Conservation (phyloP, 2,888 invertebrate genomes). For the Gari tellinella region DNA sequence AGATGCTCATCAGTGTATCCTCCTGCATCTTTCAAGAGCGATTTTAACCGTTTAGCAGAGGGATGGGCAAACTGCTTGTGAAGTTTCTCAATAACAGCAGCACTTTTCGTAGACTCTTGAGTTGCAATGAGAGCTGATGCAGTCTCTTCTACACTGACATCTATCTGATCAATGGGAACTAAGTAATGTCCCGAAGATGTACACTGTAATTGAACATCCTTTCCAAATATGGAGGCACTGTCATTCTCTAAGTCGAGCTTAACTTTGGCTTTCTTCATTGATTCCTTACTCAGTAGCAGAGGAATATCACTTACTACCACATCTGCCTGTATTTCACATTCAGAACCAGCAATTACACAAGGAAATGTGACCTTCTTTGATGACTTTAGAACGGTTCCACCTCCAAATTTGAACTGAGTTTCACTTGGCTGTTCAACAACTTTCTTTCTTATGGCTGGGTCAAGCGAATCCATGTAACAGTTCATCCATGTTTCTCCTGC, state of each 20-base stretch:
- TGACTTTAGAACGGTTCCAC: constrained; percentile 40
- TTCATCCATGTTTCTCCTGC: constrained; percentile 47
- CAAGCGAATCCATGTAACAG: constrained; percentile 35
- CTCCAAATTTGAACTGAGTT: constrained; percentile 44
- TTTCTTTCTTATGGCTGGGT: constrained; percentile 9
- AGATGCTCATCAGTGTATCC: constrained; percentile 16
- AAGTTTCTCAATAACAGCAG: constrained; percentile 41
- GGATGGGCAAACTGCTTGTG: constrained; percentile 65
- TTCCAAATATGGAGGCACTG: constrained; percentile 47
- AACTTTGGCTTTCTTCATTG: constrained; percentile 46
- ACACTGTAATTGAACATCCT: constrained; percentile 40
- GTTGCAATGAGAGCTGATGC: constrained; percentile 15
- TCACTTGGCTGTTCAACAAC: constrained; percentile 23
- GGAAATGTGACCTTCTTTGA: constrained; percentile 37
- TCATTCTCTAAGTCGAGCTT: constrained; percentile 56
- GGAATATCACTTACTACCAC: constrained; percentile 46
- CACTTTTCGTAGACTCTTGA: background rate
- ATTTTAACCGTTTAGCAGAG: constrained; percentile 37
- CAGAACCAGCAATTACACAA: constrained; percentile 32
- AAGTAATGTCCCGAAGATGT: constrained; percentile 55
- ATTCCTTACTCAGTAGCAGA: constrained; percentile 34
- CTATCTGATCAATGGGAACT: constrained; percentile 38
- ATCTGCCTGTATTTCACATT: constrained; percentile 44
- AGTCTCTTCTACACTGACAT: constrained; percentile 19
- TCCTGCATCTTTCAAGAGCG: constrained; percentile 45